Base-by-base conservation (phyloP, 2,888 invertebrate genomes). In the Prionchulus punctatus region DNA sequence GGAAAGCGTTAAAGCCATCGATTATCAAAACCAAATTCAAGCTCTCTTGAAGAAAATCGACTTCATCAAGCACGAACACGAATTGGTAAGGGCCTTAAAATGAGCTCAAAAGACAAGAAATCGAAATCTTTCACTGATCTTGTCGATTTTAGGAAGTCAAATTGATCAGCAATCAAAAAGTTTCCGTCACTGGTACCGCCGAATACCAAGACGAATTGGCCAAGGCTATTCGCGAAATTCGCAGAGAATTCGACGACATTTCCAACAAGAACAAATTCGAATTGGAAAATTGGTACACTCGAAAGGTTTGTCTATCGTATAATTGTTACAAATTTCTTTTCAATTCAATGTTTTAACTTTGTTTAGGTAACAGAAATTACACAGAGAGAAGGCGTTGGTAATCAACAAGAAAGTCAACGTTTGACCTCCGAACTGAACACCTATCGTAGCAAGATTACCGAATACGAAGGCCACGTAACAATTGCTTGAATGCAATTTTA, bases 141-240 rank as follows among this genome's bases (percentile, higher is more conserved):
- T 21, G 7, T 30, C 31, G 7, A 7, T 48, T 43, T 4, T 59
- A 73, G 72, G 75, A 76, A 64, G 65, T 77, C 63, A 76, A 75
- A 63, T 75, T 76, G 56, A 66, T 77, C 48, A 73, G 75, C 15
- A 73, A 74, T 64, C 67, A 76, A 36, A 76, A 77, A 64, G 76
- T 76, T 1, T 75, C 75, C 1, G 70, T 71, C 45, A 76, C 77
- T 64, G 76, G 77, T 70, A 67, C 76, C 30, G 75, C 76, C 61
- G 77, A 72, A 72, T 77, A 77, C 75, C 75, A 75, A 68, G 75
- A 72, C 63, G 77, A 77, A 62, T 64, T 78, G 57, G 70, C 73
- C 2, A 68, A 71, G 58, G 75, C 76, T 49, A 74, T 77, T 61
- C 66, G 75, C 43, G 77, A 77, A 61, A 76, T 77, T 61, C 74